Conservation (phyloP, 2,888 invertebrate species). For the Meganola albula region DNA sequence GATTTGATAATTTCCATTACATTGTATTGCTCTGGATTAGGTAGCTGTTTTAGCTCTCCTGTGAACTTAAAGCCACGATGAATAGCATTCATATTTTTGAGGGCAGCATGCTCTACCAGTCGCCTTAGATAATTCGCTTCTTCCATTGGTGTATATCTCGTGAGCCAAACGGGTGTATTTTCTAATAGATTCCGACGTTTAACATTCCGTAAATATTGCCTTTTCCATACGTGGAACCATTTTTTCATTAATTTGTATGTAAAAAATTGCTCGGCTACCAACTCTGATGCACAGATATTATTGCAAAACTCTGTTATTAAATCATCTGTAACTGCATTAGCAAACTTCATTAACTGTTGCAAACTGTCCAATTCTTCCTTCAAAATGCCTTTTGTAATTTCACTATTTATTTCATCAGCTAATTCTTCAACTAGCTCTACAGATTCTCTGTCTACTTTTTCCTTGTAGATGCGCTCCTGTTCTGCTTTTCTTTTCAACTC, state of each 20-base stretch:
- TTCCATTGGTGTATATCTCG: conserved; percentile 50
- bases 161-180: conserved; percentile 67
- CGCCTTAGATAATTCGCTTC: conserved; percentile 50
- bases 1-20: conserved; percentile 67
- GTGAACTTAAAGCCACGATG: conserved; percentile 60
- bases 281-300: conserved; percentile 53
- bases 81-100: conserved; percentile 60
- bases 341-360: conserved; percentile 40
- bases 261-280: conserved; percentile 55
- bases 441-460: conserved; percentile 58
- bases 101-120: conserved; percentile 44
- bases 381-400: conserved; percentile 41
- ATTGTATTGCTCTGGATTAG: conserved; percentile 52
- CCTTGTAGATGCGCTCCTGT: conserved; percentile 45
- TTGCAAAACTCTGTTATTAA: conserved; percentile 45
- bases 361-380: conserved; percentile 51
- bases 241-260: conserved; percentile 53
- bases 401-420: conserved; percentile 43
- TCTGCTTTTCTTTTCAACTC: conserved; percentile 53
- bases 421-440: conserved; percentile 47
- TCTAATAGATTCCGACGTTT: conserved; percentile 56
- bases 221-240: conserved; percentile 60
- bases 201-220: conserved; percentile 47
- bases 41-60: conserved; percentile 48
- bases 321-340: conserved; percentile 44